These are phyloP conservation scores for Zeus faber DNA, from an alignment of 2,113 vertebrate species.

Conservation along the genomic window DNA sequence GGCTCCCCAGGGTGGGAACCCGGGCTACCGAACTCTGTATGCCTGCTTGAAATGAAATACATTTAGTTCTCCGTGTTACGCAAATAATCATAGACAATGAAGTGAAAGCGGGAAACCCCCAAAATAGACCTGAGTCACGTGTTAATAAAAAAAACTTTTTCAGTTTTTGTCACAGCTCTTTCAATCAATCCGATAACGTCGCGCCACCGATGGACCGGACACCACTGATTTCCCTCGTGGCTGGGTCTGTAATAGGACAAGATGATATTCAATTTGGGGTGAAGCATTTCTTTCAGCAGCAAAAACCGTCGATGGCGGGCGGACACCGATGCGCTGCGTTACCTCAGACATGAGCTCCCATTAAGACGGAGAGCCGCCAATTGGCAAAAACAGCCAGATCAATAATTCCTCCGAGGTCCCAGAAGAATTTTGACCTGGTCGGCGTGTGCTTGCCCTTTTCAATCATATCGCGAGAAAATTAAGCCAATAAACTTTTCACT, in stretches of 20 bases:
- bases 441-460: conserved; percentile 7
- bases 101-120: too few relatives aligned
- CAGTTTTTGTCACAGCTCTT: not conserved
- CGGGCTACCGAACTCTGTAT: too few relatives aligned
- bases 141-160: not conserved
- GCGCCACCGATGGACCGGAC: not conserved
- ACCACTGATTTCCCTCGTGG: conserved; percentile 38
- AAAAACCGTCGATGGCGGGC: conserved; percentile 34
- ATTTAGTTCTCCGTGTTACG: too few relatives aligned
- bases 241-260: conserved; percentile 16
- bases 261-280: conserved; percentile 35
- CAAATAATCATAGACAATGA: too few relatives aligned
- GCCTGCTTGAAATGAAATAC: too few relatives aligned
- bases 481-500: conserved; percentile 1
- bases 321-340: conserved; percentile 38
- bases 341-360: conserved; percentile 25
- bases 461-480: conserved; percentile 14
- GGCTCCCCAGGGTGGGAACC: too few relatives aligned
- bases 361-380: conserved; percentile 26
- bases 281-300: conserved; percentile 30
- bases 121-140: not conserved
- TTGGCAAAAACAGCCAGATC: conserved; percentile 13
- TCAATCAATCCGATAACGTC: not conserved
- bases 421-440: not conserved
- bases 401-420: conserved; percentile 24